phyloP scores from a whole-genome alignment of 2,888 invertebrate species.

The Polyploca ridens region DNA sequence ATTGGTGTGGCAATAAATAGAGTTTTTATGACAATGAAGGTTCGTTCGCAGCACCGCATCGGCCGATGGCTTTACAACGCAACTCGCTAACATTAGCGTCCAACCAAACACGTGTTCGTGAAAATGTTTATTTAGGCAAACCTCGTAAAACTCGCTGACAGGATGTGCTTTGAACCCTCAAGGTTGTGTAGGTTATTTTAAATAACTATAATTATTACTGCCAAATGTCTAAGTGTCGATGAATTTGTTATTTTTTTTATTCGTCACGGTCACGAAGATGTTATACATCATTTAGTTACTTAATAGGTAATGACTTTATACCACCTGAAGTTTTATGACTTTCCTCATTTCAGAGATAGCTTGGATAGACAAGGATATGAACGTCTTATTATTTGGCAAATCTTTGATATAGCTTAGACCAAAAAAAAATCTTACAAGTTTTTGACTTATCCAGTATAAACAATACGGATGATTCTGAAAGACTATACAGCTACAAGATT shows the following conservation, averaged over 20 bases:
- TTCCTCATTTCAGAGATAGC: no score
- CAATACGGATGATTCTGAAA: background rate
- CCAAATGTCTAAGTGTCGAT: conserved; percentile 23
- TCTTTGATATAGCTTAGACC: no score
- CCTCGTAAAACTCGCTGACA: conserved; percentile 75
- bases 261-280: no score
- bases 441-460: background rate
- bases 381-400: no score
- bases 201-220: conserved; percentile 42
- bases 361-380: no score
- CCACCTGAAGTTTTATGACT: no score
- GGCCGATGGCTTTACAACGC: conserved; percentile 38
- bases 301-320: no score
- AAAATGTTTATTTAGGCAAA: conserved; percentile 80
- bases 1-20: conserved; percentile 31
- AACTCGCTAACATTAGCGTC: conserved; percentile 54
- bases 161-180: conserved; percentile 80
- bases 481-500: background rate
- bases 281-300: no score
- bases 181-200: conserved; percentile 72
- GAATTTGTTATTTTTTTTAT: background rate
- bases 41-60: conserved; percentile 43
- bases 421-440: no score
- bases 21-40: conserved; percentile 58
- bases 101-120: conserved; percentile 72